These are phyloP conservation scores for Tenthredo notha DNA, from an alignment of 2,888 invertebrate genomes.

Conservation along the genomic window DNA sequence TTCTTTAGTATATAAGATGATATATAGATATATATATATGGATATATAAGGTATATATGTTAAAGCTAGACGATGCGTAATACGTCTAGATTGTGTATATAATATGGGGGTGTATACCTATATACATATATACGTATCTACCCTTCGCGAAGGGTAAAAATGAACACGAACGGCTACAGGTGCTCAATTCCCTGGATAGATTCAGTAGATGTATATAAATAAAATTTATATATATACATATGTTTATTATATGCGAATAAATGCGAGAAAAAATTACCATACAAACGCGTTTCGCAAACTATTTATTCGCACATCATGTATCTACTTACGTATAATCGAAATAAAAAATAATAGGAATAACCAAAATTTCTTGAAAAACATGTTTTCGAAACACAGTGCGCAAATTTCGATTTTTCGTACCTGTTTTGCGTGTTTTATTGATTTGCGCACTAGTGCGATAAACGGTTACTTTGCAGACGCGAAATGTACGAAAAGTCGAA, in stretches of 20 bases:
- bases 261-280: neutral
- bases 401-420: too few relatives aligned
- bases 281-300: neutral
- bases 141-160: neutral
- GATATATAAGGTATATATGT: neutral
- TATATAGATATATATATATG: neutral
- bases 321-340: too few relatives aligned
- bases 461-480: too few relatives aligned
- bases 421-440: too few relatives aligned
- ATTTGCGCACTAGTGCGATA: too few relatives aligned
- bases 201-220: neutral
- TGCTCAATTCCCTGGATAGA: neutral
- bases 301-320: too few relatives aligned
- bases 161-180: neutral
- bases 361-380: too few relatives aligned
- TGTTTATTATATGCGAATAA: neutral
- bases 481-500: too few relatives aligned
- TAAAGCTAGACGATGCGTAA: neutral
- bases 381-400: too few relatives aligned
- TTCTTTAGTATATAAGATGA: slow-evolving; percentile 2
- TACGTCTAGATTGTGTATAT: neutral
- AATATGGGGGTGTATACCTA: neutral
- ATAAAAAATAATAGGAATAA: too few relatives aligned
- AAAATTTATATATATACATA: neutral
- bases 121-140: neutral